Conservation (phyloP, 2,113 vertebrate species). For the Ceratotherium simum region DNA sequence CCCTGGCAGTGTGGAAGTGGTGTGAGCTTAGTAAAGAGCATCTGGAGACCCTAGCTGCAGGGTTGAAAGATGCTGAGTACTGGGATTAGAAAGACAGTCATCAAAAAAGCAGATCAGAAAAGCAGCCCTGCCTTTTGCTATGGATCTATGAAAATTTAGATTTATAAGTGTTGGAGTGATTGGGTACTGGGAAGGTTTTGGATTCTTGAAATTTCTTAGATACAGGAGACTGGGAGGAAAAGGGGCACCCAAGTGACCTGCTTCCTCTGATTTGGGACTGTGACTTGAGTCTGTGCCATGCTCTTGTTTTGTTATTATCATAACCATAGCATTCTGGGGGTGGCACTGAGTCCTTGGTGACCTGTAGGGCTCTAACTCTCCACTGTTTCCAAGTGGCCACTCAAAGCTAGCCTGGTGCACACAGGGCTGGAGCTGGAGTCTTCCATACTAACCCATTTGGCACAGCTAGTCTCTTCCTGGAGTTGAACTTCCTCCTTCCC, state of each 20-base stretch:
- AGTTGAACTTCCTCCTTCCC: constrained; percentile 68
- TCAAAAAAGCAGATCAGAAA: neutral
- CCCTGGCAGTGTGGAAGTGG: neutral
- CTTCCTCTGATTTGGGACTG: neutral
- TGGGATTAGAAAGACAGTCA: neutral
- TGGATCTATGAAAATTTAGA: neutral
- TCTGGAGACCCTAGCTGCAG: neutral
- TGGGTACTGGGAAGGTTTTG: neutral
- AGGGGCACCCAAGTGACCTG: neutral
- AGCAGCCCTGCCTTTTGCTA: neutral
- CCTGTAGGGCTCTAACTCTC: neutral
- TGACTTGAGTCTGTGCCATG: neutral
- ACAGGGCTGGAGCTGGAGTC: neutral
- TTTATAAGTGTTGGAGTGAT: neutral
- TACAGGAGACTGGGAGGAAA: neutral
- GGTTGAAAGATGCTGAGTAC: neutral
- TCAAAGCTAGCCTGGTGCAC: constrained; percentile 38
- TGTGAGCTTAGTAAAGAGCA: neutral
- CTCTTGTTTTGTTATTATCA: neutral
- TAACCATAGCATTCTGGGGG: neutral
- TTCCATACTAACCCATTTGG: constrained; percentile 74
- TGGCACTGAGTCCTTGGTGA: neutral
- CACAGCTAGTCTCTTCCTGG: constrained; percentile 44
- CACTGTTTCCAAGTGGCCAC: neutral
- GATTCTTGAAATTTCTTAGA: constrained; percentile 42